Conservation (phyloP, 2,113 vertebrate species). For the Carassius auratus region DNA sequence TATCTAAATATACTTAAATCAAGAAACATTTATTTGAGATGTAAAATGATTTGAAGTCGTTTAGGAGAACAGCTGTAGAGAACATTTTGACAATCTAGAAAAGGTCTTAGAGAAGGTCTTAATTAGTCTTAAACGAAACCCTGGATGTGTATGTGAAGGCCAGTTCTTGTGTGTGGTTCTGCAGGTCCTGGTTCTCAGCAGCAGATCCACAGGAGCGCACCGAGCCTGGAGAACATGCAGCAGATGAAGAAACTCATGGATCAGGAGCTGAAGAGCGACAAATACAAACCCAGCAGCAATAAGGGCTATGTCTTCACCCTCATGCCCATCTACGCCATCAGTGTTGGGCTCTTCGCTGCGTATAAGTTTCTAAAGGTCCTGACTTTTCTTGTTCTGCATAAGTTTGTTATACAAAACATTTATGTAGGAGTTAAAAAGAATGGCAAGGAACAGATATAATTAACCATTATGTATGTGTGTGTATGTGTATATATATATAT, state of each 20-base stretch:
- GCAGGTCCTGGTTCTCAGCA: conserved; percentile 65
- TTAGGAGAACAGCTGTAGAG: too few relatives aligned
- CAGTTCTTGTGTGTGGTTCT: not conserved
- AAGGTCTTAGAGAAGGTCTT: too few relatives aligned
- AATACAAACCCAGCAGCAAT: conserved; percentile 75
- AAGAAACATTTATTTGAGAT: too few relatives aligned
- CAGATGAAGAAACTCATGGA: conserved; percentile 86
- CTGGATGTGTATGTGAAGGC: not conserved
- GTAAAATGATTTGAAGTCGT: too few relatives aligned
- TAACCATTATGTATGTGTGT: too few relatives aligned
- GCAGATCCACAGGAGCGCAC: conserved; percentile 60
- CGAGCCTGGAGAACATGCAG: conserved; percentile 73
- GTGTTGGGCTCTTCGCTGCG: conserved; percentile 86
- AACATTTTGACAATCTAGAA: too few relatives aligned
- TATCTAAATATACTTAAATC: too few relatives aligned
- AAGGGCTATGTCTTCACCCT: conserved; percentile 87
- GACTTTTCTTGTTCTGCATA: not conserved
- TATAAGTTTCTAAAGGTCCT: conserved; percentile 89
- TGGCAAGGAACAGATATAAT: too few relatives aligned
- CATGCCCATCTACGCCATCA: conserved; percentile 87
- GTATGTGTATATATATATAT: too few relatives aligned
- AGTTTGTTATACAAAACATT: too few relatives aligned
- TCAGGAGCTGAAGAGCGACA: conserved; percentile 82
- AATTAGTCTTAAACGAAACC: too few relatives aligned
- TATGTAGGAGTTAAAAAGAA: too few relatives aligned